Evolutionary conservation across 2,113 vertebrate genomes (phyloP).

Genomic region (Anarrhichthys ocellatus): DNA sequence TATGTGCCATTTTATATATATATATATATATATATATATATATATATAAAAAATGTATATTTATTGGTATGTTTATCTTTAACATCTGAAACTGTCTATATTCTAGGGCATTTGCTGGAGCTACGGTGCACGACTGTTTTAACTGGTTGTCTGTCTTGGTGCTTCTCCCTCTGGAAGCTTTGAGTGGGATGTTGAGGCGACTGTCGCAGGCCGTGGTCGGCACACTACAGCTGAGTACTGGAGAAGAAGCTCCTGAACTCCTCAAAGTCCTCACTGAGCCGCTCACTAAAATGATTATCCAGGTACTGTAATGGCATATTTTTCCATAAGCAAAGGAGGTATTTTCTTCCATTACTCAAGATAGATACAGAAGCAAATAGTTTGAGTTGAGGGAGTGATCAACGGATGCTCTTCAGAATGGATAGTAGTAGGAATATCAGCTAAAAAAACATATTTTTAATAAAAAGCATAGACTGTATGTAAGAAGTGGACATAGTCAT

Average conservation of each 20-base stretch:
- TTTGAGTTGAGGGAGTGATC: too few species aligned
- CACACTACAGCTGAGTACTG: constrained; percentile 83
- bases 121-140: constrained; percentile 92
- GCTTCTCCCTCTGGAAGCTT: constrained; percentile 86
- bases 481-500: too few species aligned
- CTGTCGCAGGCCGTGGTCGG: constrained; percentile 84
- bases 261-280: constrained; percentile 93
- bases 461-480: too few species aligned
- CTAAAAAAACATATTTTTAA: too few species aligned
- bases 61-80: neutral
- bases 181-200: constrained; percentile 82
- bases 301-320: constrained; percentile 76
- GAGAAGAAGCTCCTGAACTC: constrained; percentile 88
- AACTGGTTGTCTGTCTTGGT: constrained; percentile 91
- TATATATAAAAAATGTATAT: neutral
- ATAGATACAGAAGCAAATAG: neutral
- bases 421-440: too few species aligned
- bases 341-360: neutral
- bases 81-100: neutral
- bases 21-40: neutral
- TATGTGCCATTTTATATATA: neutral
- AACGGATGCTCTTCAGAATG: too few species aligned
- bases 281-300: constrained; percentile 88
- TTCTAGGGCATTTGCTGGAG: constrained; percentile 89
- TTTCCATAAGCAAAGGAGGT: neutral